Base-by-base conservation (phyloP, 2,888 invertebrate species). In the Melinopterus prodromus region DNA sequence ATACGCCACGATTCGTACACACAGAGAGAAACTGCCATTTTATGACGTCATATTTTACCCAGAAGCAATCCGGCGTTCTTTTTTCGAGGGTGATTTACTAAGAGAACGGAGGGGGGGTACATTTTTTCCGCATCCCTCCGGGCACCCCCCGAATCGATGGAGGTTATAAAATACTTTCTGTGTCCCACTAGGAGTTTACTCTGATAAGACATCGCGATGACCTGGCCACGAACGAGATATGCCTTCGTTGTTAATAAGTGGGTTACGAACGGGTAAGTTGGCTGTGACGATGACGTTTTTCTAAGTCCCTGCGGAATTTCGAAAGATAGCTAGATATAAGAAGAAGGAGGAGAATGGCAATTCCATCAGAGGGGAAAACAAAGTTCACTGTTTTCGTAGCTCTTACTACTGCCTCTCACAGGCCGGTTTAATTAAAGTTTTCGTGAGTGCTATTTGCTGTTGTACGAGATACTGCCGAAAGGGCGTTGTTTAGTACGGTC, bases 91-190 rank as follows among this genome's bases (percentile, higher is more conserved):
- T 74, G 74, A 15, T 71, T 71, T 15, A 16, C 71, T 71, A 71
- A 71, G 71, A 71, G 71, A 71, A 71, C 71, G n/a, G 53, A 53
- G 53, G 53, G 53, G 53, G 1, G 53, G 5, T 53, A 53, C 12
- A 53, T 53, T 53, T 53, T 53, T 53, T 12, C 9, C 1, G 9
- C 53, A 53, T 9, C 53, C 53, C 75, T 53, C 70, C 53, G 53
- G 12, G 9, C 53, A 53, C 7, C 53, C 53, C 75, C 70, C 70
- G 37, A 80, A 80, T 80, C 80, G 80, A 80, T 80, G 76, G 80
- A 78, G 80, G 82, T 79, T 82, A 80, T 82, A 82, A 82, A 82
- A 82, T 78, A 80, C 79, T 82, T 82, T 80, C 80, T 78, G 78
- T 80, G 82, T 82, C 80, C 80, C 78, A 75, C 76, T 78, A 77